Evolutionary conservation across 2,888 invertebrate genomes (phyloP), one percentile per base, ranked within the genome.

Genomic region (Hydroisotoma schaefferi): DNA sequence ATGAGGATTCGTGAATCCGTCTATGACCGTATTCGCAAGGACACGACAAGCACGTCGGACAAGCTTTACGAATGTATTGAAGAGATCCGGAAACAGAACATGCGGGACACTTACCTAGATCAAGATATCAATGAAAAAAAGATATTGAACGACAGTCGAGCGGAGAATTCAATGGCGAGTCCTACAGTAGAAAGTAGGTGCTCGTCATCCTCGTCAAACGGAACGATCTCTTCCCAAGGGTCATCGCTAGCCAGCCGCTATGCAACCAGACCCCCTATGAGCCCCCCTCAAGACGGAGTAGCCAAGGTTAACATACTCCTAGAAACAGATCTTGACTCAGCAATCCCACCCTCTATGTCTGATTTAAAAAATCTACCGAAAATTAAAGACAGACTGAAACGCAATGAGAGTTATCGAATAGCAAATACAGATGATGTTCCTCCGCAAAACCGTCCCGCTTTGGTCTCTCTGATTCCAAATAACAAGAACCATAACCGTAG

Each of bases 1-100:
- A 56, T 62, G 15, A 59, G 70, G 8, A 59, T 69, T 40, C 54
- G 72, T n/a, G 72, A 72, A 53, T 71, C 72, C 23, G 69, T 72
- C 15, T 72, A 72, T 51, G 72, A 71, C 28, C 44, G 69, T 22
- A 65, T 71, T 28, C 57, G 49, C 33, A 67, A 67, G 52, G 67
- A 66, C 3, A 44, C 60, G 1, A 57, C 49, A 3, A 57, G 58
- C 18, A 57, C 44, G 15, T 60, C 60, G 20, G 71, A 72, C 54
- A 67, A 69, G 59, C 60, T 72, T 63, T 72, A 72, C 55, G 72
- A 72, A 55, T 68, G 70, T 57, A 72, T 72, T 63, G 72, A 72
- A 55, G 68, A 71, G 43, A 70, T 72, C 51, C 67, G 72, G 26
- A 63, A 65, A n/a, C 68, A 69, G 57, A 72, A 72, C 57, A 61